Base-by-base conservation (phyloP, 2,888 invertebrate genomes). In the Troides aeacus region DNA sequence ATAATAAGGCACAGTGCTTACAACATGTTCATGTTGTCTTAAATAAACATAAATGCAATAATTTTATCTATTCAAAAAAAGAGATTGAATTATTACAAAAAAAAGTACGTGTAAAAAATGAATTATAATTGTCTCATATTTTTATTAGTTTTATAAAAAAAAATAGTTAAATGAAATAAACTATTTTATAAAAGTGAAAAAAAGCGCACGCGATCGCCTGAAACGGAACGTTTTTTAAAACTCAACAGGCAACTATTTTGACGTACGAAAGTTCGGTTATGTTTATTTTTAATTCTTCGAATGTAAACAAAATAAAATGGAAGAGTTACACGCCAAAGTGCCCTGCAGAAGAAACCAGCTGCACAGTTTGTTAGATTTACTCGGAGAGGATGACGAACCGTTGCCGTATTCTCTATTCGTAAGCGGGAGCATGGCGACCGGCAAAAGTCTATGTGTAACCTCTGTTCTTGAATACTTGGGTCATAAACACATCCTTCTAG, bases 391-490 rank as follows among this genome's bases (percentile, higher is more conserved):
- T 64, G 93, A 94, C 73, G 95, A 96, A 81, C 93, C 94, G 24
- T 90, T 95, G 80, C 95, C 96, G 24, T 91, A 94, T 75, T 94
- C 95, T 74, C 87, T 98, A 77, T 97, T 96, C 89, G 78, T 97
- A 67, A 95, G 95, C 83, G 98, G 98, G n/a, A 96, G 96, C 82
- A 95, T 96, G 75, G 95, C 96, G 15, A 96, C 96, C 30, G 98
- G 97, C 42, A 98, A 98, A 93, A 94, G 95, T n/a, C 84, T 95
- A 23, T 93, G 97, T 70, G 83, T 96, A 6, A 93, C 92, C 66
- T 89, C 93, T 15, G 86, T 96, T 17, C 84, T 98, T 5, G 81
- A 90, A 57, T 85, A 90, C 78, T 86, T 95, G 59, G 82, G 93
- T 65, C 94, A 95, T 73, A 94, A 93, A 84, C 90, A 94, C 77